Percentiles rank a stretch among this genome's conserved stretches.
These are phyloP conservation scores for Brachionus sp. DNA, from an alignment of 1,140 invertebrate genomes.

Conservation along the genomic window DNA sequence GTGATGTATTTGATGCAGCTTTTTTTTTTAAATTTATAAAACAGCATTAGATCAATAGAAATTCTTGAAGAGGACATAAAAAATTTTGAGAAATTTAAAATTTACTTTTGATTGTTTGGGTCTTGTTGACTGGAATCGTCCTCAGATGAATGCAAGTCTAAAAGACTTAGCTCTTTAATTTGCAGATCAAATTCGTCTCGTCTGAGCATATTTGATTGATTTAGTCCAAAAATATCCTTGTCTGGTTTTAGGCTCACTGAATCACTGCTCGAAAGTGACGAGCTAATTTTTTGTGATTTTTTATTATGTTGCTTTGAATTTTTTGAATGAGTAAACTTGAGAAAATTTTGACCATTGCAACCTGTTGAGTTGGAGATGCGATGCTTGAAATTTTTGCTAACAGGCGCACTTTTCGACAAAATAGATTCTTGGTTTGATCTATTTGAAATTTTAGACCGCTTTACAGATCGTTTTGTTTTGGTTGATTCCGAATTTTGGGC, in stretches of 20 bases:
- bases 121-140: conserved; percentile 13
- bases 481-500: background rate
- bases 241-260: background rate
- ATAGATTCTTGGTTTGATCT: background rate
- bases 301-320: background rate
- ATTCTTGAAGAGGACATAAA: too few relatives aligned
- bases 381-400: background rate
- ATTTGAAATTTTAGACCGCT: background rate
- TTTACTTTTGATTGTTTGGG: background rate
- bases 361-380: background rate
- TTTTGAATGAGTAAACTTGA: background rate
- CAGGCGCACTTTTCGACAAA: background rate
- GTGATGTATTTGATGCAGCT: too few relatives aligned
- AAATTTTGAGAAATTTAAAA: background rate
- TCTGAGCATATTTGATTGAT: background rate
- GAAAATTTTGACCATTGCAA: background rate
- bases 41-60: too few relatives aligned
- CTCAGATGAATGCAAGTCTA: conserved; percentile 38
- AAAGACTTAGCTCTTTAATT: conserved; percentile 16
- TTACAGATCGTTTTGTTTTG: background rate
- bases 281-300: background rate
- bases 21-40: too few relatives aligned
- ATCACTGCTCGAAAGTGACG: background rate
- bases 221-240: background rate
- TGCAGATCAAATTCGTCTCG: conserved; percentile 33